Base-by-base conservation (phyloP, 1,140 invertebrate genomes). In the Drosophila kurseongensis region DNA sequence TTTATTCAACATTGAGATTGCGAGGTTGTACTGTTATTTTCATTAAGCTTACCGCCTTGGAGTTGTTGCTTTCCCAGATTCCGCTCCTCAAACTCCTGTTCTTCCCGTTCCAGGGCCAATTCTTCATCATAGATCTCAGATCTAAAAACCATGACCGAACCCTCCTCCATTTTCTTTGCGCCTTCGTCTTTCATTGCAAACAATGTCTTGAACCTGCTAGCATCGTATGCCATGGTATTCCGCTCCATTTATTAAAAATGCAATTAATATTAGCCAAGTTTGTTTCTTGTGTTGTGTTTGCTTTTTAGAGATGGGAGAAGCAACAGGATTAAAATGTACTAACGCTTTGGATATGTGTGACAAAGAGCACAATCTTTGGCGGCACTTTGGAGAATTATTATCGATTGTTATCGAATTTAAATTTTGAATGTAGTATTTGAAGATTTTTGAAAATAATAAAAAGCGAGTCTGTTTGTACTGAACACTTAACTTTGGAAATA, bases 81-180 rank as follows among this genome's bases (percentile, higher is more conserved):
- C n/a, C 35, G 44, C 14, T 66, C 60, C n/a, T 66, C 63, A 1
- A 48, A 16, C 35, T 67, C 60, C 5, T 50, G 62, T 23, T 67
- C 63, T 38, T 50, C 61, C 1, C 56, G 40, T 9, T 45, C 44
- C 5, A 59, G 12, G 12, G 54, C 54, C 55, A 60, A 38, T 4
- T 48, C 42, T 35, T 48, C 59, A 1, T 48, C 60, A 10, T 48
- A 47, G 18, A 48, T 14, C 5, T 59, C 14, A n/a, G 7, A 38
- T 40, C 13, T 36, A 7, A 10, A 18, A 2, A 27, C 5, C 13
- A 9, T 29, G 2, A 23, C 16, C 8, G 13, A 29, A 13, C 7
- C 16, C 13, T 65, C 32, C 6, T 44, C n/a, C 16, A 35, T 13
- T 5, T 23, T 13, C 9, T 14, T 13, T 2, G 13, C 36, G 4